Conservation (phyloP, 2,888 invertebrate genomes). For the Incurvaria masculella region DNA sequence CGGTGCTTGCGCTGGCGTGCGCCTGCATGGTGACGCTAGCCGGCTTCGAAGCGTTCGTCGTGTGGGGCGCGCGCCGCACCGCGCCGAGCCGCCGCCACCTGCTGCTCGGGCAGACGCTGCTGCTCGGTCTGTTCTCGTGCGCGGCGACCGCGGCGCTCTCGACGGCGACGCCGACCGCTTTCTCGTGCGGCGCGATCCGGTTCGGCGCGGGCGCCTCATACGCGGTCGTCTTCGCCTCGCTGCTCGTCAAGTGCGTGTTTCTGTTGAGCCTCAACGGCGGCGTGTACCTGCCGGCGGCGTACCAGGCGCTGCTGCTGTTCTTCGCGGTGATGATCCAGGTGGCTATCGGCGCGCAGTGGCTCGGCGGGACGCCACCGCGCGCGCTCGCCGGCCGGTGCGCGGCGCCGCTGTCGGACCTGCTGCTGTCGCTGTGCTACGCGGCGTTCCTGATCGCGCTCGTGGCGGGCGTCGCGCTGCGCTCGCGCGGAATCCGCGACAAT, state of each 20-base stretch:
- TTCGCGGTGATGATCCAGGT: conserved; percentile 91
- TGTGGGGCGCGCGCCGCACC: conserved; percentile 75
- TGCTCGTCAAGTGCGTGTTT: conserved; percentile 93
- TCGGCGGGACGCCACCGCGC: conserved; percentile 73
- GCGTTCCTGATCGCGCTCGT: conserved; percentile 83
- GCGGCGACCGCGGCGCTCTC: conserved; percentile 77
- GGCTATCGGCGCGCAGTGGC: conserved; percentile 81
- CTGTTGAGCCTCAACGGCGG: conserved; percentile 87
- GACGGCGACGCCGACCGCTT: conserved; percentile 72
- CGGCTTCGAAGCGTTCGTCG: conserved; percentile 85
- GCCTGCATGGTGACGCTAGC: conserved; percentile 82
- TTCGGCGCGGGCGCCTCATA: conserved; percentile 81
- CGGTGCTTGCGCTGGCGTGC: conserved; percentile 79
- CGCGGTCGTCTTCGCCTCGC: conserved; percentile 84
- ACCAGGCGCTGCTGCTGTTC: conserved; percentile 84
- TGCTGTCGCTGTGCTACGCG: conserved; percentile 79
- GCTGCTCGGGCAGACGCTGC: conserved; percentile 82
- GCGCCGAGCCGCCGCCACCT: conserved; percentile 82
- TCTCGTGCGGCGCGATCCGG: conserved; percentile 79
- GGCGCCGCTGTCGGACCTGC: conserved; percentile 66
- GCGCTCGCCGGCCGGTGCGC: conserved; percentile 51
- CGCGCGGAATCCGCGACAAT: conserved; percentile 88
- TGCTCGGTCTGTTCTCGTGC: conserved; percentile 79
- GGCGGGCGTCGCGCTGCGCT: conserved; percentile 78
- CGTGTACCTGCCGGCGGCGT: conserved; percentile 88